Base-by-base conservation (phyloP, 1,140 invertebrate genomes). In the Drosophila jambulina region DNA sequence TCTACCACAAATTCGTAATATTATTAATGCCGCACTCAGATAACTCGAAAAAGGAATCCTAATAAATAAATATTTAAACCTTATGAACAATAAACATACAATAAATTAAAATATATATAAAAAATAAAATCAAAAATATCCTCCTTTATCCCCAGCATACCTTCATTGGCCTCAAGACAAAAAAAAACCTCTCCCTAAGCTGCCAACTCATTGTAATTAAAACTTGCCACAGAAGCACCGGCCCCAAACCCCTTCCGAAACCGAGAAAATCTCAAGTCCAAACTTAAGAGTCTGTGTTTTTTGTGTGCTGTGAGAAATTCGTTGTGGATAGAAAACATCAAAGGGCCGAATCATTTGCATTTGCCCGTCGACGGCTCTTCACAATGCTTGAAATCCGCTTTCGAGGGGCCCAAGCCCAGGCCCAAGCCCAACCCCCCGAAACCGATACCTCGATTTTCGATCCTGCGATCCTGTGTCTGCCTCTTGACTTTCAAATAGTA, bases 401-500 rank as follows among this genome's bases (percentile, higher is more conserved):
- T 53, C 43, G 21, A 76, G 53, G n/a, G 53, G 34, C 27, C 17
- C 10, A 56, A 46, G 4, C 25, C 23, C 10, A 56, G 23, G 4
- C 25, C 23, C 17, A 15, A 6, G 17, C 25, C 19, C 23, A 21
- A 17, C 42, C 51, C 32, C 21, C 42, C 25, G n/a, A 19, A 46
- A 12, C 42, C 58, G 6, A 27, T 45, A 48, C 60, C 51, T 34
- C 53, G 59, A 42, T 65, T 49, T 49, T 64, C 61, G 62, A 65
- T 32, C 8, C 53, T 29, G 38, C 27, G 38, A 36, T 65, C 48
- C 56, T 45, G 56, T 38, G 53, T 17, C 68, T 74, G 54, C 70
- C 75, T 72, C 69, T 57, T 78, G 64, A 71, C 79, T 90, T 74
- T 80, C 67, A 81, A 88, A 88, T 90, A 88, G 83, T 87, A 87